Base-by-base conservation (phyloP, 2,797 vertebrate species). In the Hoplostethus mediterraneus region DNA sequence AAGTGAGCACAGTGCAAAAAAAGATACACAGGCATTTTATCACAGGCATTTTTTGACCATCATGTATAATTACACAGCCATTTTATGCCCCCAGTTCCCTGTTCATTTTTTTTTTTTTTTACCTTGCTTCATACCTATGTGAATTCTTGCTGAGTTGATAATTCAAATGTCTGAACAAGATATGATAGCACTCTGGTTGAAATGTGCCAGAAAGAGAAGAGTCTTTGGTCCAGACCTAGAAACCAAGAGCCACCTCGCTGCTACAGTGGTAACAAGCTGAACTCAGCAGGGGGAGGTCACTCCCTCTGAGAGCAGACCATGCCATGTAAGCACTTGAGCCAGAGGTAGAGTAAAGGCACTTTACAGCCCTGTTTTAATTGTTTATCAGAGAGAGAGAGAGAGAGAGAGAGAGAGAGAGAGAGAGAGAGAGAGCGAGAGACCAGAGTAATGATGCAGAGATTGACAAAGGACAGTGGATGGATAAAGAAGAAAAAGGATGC, bases 251-350 rank as follows among this genome's bases (percentile, higher is more conserved):
- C 38, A 8, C 38, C 44, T 62, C 17, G 44, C 59, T 49, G 49
- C 62, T n/a, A 58, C 12, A n/a, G 31, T 62, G 54, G 66, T 79
- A 79, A 79, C 51, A 31, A 61, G 86, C 72, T 82, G 81, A 87
- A 67, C 79, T 88, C 75, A 80, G 80, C 75, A 77, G 62, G 33
- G 71, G 62, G 31, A 44, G 75, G 72, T 80, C 68, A 63, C 63
- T 68, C 52, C 57, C n/a, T 71, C 67, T 51, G 48, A 69, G 47
- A 49, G 36, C 63, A 56, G 58, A 70, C 67, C 66, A 63, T 72
- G 55, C 40, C 13, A 13, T 47, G 31, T 58, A 42, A 74, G 56
- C 75, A 55, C 63, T 9, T 60, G 63, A 74, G 67, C 11, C 8
- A 57, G 67, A 57, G 59, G 65, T 66, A 79, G 71, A 75, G 70